Base-by-base conservation (phyloP, 2,113 vertebrate genomes). In the Pterocles orientalis region DNA sequence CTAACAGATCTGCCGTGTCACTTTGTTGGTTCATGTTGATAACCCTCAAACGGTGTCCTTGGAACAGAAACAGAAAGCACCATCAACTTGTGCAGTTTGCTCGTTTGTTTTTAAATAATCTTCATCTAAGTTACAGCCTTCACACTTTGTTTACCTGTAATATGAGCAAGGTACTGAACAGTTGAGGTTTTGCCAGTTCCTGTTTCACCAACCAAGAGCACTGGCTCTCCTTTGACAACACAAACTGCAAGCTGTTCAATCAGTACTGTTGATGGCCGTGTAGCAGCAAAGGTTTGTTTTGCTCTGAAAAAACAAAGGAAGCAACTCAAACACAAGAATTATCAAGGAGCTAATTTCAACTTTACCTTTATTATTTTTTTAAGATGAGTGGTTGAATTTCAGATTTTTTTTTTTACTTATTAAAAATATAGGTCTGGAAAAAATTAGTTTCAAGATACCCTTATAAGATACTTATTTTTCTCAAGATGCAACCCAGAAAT, bases 1-100 rank as follows among this genome's bases (percentile, higher is more conserved):
- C 99, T 48, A 99, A 98, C 6, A 99, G 98, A 97, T 99, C 99
- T 33, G 99, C 99, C 0, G 99, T 99, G 94, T 99, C 99, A 95
- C 99, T 99, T 95, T 99, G 99, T 81, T 99, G 99, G 96, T 99
- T 99, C 99, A 99, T 99, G 97, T 99, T 99, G 76, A 99, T 97
- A 71, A 99, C 99, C 43, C 98, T 97, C 90, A 99, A 93, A 92
- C 65, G 97, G 90, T 99, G 99, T 53, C 99, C 99, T 99, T 96
- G 76, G 93, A 98, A 91, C 56, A 93, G 81, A 75, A 92, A 85
- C 0, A 60, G 45, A 86, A 68, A 91, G 18, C 18, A 64, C 8
- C 28, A 56, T 89, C 29, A 86, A 5, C 47, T 33, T 47, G 12
- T 20, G 10, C 47, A 47, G 4, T 58, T 56, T 45, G 15, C 12